A percentile compares a stretch with the other conserved stretches of the same genome.
Conservation (phyloP, 1,140 invertebrate genomes). For the Dendrolimus punctatus region DNA sequence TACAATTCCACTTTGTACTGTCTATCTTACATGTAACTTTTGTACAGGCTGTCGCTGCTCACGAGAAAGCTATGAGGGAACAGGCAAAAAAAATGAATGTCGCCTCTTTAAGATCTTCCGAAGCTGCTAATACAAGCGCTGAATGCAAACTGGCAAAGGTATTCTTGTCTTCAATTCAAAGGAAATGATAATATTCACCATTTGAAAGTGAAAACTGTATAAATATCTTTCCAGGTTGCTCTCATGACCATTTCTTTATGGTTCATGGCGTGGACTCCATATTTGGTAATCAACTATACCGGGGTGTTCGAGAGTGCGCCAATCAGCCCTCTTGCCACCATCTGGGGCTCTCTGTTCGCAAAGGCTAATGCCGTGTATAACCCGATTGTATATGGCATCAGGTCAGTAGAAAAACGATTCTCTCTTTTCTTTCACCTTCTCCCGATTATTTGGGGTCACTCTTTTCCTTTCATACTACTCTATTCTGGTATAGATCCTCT, state of each 20-base stretch:
- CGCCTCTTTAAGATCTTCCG: conserved; percentile 75
- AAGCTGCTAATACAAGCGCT: conserved; percentile 75
- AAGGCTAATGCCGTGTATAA: conserved; percentile 80
- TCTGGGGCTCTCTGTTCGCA: conserved; percentile 79
- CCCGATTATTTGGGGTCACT: no score
- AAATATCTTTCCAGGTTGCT: conserved; percentile 73
- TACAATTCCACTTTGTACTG: no score
- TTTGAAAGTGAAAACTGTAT: conserved; percentile 1
- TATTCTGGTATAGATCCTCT: no score
- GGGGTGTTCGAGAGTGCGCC: conserved; percentile 76
- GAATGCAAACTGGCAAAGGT: conserved; percentile 77
- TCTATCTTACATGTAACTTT: no score
- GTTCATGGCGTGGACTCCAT: conserved; percentile 85
- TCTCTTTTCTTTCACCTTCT: no score
- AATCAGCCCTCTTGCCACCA: conserved; percentile 77
- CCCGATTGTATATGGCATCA: conserved; percentile 79
- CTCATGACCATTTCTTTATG: conserved; percentile 82
- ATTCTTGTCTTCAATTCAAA: neutral
- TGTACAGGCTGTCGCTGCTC: conserved; percentile 75
- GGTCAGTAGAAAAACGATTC: conserved; percentile 27
- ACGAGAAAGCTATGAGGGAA: conserved; percentile 81
- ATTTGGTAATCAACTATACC: conserved; percentile 80
- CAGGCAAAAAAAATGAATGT: conserved; percentile 84
- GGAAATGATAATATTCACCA: neutral
- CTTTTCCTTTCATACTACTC: no score